Percentiles rank a stretch among this genome's conserved stretches.
These are phyloP conservation scores for Ameiurus melas DNA, from an alignment of 2,113 vertebrate genomes.

Conservation along the genomic window DNA sequence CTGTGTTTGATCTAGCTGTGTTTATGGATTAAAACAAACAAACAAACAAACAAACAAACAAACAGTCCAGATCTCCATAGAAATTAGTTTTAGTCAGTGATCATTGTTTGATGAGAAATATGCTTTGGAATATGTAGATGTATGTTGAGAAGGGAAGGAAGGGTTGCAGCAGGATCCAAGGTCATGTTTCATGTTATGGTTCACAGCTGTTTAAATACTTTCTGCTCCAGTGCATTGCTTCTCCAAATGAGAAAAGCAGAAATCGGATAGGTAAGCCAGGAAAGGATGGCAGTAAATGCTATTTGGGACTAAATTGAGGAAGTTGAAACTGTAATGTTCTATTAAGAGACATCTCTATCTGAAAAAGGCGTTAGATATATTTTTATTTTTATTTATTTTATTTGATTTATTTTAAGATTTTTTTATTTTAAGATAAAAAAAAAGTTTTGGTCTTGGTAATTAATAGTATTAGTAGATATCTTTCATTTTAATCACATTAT, in stretches of 20 bases:
- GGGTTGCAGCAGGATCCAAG: neutral
- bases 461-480: neutral
- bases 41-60: neutral
- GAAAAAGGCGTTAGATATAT: neutral
- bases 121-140: neutral
- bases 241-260: conserved; percentile 49
- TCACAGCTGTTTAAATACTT: conserved; percentile 7
- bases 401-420: neutral
- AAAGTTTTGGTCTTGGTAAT: neutral
- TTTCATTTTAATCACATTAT: too few species aligned
- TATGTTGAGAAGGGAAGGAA: too few species aligned
- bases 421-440: neutral
- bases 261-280: neutral
- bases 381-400: neutral
- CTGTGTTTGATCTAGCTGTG: neutral
- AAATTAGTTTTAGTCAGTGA: neutral
- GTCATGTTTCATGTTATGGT: conserved; percentile 4
- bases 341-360: neutral
- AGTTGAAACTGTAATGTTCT: neutral
- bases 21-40: too few species aligned
- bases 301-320: neutral
- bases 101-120: neutral
- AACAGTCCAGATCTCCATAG: neutral
- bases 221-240: neutral
- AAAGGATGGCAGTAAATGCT: conserved; percentile 14